Percentiles rank a stretch among this genome's conserved stretches.
These are phyloP conservation scores for Porites lobata DNA, from an alignment of 92 coral and sea anemone species.

Conservation along the genomic window DNA sequence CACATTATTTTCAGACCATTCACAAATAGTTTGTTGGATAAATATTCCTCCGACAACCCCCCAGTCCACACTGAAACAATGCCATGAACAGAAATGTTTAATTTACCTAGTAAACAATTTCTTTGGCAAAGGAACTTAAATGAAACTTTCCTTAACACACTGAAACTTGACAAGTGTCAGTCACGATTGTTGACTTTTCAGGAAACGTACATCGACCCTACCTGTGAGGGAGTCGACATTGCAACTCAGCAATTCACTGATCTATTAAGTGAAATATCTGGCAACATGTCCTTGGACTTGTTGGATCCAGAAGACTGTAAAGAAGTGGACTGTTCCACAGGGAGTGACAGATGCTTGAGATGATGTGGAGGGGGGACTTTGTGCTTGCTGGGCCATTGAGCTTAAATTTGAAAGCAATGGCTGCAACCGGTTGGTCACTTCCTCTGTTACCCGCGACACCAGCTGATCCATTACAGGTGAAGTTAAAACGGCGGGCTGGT, in stretches of 20 bases:
- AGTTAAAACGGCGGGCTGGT: too few relatives aligned
- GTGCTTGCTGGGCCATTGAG: neutral
- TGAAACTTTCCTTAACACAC: neutral
- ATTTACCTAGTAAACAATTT: neutral
- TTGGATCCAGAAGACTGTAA: too few relatives aligned
- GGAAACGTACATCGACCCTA: neutral
- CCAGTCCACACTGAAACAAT: neutral
- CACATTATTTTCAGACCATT: neutral
- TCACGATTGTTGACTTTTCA: neutral
- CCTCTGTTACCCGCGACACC: too few relatives aligned
- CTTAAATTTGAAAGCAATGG: neutral
- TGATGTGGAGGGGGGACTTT: neutral
- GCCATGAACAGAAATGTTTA: neutral
- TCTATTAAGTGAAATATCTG: neutral
- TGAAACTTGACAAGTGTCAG: neutral
- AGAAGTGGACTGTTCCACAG: too few relatives aligned
- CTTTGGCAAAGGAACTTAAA: neutral
- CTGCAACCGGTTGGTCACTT: too few relatives aligned
- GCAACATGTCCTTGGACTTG: neutral
- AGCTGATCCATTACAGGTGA: too few relatives aligned
- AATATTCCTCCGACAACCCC: neutral
- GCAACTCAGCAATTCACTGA: constrained; percentile 16
- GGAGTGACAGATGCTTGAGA: constrained; percentile 8
- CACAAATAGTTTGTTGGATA: neutral
- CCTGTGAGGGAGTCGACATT: neutral